A percentile compares a stretch with the other conserved stretches of the same genome.
Conservation (phyloP, 2,888 invertebrate species). For the Phalangium opilio region DNA sequence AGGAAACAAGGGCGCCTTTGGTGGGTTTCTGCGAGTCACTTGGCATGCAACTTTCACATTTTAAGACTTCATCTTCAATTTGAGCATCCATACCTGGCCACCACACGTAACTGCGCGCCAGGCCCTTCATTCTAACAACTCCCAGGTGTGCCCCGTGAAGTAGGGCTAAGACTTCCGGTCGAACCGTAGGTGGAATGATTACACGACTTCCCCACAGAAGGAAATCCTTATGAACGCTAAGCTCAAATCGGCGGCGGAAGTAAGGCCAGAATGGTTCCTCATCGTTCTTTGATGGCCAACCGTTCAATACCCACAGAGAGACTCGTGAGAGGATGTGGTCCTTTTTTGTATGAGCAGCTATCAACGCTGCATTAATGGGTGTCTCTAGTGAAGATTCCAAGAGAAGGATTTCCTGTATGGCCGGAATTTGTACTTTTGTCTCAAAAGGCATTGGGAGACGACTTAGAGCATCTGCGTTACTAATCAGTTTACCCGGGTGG, state of each 20-base stretch:
- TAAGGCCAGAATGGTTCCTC: neutral
- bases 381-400: neutral
- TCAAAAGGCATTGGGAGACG: neutral
- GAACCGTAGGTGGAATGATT: neutral
- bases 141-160: slow-evolving; percentile 5
- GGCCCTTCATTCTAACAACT: slow-evolving; percentile 3
- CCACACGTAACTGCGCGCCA: slow-evolving; percentile 2
- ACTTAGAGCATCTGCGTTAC: slow-evolving; percentile 6
- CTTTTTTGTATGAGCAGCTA: neutral
- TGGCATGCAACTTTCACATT: slow-evolving; percentile 1
- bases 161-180: neutral
- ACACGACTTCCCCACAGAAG: slow-evolving; percentile 4
- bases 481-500: slow-evolving; percentile 3
- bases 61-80: neutral
- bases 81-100: slow-evolving; percentile 5
- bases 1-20: neutral
- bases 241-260: neutral
- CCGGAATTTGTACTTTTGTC: neutral
- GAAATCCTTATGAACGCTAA: neutral
- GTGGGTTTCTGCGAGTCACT: slow-evolving; percentile 1
- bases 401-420: neutral
- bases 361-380: neutral
- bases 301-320: slow-evolving; percentile 1
- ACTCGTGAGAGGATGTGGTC: slow-evolving; percentile 4
- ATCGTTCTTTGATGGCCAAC: neutral